Conservation (phyloP, 2,113 vertebrate species). For the Ginglymostoma cirratum region DNA sequence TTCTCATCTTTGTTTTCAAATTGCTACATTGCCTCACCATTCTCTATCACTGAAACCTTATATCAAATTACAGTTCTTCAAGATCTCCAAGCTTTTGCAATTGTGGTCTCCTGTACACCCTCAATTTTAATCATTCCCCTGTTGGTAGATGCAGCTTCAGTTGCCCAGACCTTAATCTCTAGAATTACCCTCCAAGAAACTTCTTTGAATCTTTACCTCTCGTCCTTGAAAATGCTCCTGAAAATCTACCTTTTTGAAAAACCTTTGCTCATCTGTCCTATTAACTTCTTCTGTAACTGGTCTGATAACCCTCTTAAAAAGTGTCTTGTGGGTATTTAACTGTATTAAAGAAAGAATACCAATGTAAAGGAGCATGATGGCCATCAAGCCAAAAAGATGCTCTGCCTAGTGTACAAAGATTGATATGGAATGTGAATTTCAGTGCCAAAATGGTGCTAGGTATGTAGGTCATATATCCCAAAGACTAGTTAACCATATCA, state of each 20-base stretch:
- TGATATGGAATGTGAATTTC: no score
- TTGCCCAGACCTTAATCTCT: background rate
- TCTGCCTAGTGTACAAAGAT: no score
- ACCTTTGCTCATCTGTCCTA: background rate
- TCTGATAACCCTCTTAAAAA: background rate
- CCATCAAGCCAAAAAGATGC: no score
- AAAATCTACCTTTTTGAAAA: background rate
- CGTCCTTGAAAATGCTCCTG: background rate
- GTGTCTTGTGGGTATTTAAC: background rate
- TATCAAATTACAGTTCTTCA: background rate
- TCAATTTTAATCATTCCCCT: background rate
- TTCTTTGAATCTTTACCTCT: background rate
- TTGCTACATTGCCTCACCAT: background rate
- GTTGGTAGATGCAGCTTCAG: no score
- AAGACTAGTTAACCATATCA: no score
- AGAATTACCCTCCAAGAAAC: background rate
- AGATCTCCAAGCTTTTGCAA: background rate
- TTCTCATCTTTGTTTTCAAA: background rate
- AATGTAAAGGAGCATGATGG: no score
- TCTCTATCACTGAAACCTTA: background rate
- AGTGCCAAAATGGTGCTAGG: no score
- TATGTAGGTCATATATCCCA: no score
- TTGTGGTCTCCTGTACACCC: background rate
- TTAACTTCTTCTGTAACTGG: background rate
- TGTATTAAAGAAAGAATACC: background rate